These are phyloP conservation scores for Pseudeuparius sepicola DNA, from an alignment of 2,888 invertebrate genomes.

Conservation along the genomic window DNA sequence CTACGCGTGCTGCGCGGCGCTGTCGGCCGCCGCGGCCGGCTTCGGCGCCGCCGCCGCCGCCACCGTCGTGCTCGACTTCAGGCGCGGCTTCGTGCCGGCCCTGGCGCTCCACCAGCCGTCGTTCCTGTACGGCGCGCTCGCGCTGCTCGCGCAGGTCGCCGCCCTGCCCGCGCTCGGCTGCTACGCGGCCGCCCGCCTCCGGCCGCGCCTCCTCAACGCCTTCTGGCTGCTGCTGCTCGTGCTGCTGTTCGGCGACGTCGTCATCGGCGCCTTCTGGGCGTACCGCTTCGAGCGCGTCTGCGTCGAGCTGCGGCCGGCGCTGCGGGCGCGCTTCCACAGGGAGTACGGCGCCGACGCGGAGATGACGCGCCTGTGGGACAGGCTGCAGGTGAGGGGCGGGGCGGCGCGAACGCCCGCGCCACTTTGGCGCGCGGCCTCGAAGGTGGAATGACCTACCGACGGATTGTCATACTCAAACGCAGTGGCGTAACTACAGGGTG, in stretches of 20 bases:
- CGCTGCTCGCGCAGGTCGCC: constrained; percentile 61
- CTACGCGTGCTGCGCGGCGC: constrained; percentile 82
- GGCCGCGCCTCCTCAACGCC: constrained; percentile 69
- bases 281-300: constrained; percentile 46
- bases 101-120: constrained; percentile 64
- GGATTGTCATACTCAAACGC: too few species aligned
- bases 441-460: too few species aligned
- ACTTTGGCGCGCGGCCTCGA: constrained; percentile 43
- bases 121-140: constrained; percentile 76
- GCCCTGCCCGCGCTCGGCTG: constrained; percentile 67
- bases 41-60: constrained; percentile 68
- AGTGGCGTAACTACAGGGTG: too few species aligned
- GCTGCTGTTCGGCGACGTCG: constrained; percentile 71
- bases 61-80: constrained; percentile 57
- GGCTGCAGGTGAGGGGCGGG: constrained; percentile 59
- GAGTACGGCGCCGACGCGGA: constrained; percentile 65
- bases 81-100: constrained; percentile 59
- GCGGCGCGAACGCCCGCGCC: constrained; percentile 51
- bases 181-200: constrained; percentile 68
- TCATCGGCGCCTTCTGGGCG: constrained; percentile 78
- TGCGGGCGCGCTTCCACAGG: constrained; percentile 46
- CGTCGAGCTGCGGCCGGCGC: constrained; percentile 58
- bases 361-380: constrained; percentile 67
- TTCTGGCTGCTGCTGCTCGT: constrained; percentile 75
- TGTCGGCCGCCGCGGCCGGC: constrained; percentile 72